Evolutionary conservation across 2,797 vertebrate species (phyloP), one percentile per base, ranked within the genome.

Genomic region (Malurus leucopterus): DNA sequence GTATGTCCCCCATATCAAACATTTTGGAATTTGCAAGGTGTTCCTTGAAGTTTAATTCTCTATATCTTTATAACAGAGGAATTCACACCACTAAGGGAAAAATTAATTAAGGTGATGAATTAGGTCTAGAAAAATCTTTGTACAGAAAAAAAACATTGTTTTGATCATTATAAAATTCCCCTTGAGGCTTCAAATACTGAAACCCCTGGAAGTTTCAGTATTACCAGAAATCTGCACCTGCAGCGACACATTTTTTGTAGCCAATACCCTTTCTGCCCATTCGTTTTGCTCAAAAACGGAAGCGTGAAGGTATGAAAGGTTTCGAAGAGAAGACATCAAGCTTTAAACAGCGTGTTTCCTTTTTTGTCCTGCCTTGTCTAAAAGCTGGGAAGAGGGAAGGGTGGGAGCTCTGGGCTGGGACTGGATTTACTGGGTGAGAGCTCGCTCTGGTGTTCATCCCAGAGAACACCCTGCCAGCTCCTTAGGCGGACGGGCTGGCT

Each of bases 11-110:
- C 5, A 1, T 29, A 1, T 12, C 19, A 47, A 88, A 81, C 61
- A 77, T 94, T 71, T 82, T n/a, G 91, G 96, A 90, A 63, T 90
- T 51, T 96, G 95, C 77, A 63, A 94, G 62, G 75, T 94, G 53
- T 93, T 92, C 30, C 75, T 94, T 87, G 79, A 61, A 47, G 41
- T 65, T 94, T 96, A 61, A 89, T 92, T 43, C 90, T 94, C 6
- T 95, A 57, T 63, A 19, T 97, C 57, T 72, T 96, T 63, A 69
- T 94, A 57, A 15, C 54, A 53, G 92, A 96, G 75, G 88, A 95
- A 76, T 12, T 96, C 72, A 86, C 75, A 59, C 17, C 7, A 59
- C 71, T 92, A 83, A 93, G 91, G 89, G 89, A 75, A 95, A 77
- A 77, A 38, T 73, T 18, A 86, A 34, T 82, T 73, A 53, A 43